Evolutionary conservation across 2,888 invertebrate genomes (phyloP).

Genomic region (Sepiola atlantica): DNA sequence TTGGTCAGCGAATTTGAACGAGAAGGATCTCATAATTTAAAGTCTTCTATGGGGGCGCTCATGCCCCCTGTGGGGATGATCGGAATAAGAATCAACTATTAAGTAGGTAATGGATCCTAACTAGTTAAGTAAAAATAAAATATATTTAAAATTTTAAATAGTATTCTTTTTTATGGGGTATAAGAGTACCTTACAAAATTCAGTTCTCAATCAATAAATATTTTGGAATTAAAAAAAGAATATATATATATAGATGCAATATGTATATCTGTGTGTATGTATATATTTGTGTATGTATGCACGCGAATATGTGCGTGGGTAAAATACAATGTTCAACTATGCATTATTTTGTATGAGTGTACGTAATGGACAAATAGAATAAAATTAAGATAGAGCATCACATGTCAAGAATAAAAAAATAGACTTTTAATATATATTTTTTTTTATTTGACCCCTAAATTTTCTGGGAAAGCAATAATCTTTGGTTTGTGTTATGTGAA

Average conservation of each 20-base stretch:
- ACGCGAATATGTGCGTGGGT: no score
- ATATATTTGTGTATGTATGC: no score
- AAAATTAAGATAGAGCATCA: constrained; percentile 32
- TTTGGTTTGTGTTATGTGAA: constrained; percentile 19
- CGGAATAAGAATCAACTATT: no score
- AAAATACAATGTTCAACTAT: background rate
- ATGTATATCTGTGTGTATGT: no score
- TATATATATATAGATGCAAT: constrained; percentile 23
- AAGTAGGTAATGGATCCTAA: no score
- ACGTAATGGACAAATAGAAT: constrained; percentile 18
- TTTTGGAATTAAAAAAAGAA: background rate
- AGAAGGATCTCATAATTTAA: no score
- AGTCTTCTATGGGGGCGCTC: no score
- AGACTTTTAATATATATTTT: background rate
- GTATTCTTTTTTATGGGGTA: no score
- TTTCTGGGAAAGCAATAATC: constrained; percentile 19
- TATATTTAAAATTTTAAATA: no score
- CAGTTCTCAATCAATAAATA: constrained; percentile 2
- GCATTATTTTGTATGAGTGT: background rate
- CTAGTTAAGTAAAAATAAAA: no score
- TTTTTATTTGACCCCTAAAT: background rate
- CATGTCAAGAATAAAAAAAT: constrained; percentile 32
- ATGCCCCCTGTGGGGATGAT: no score
- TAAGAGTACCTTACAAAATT: constrained; percentile 8
- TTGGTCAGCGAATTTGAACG: no score